phyloP scores from a whole-genome alignment of 2,113 vertebrate genomes.

The Aepyceros melampus region DNA sequence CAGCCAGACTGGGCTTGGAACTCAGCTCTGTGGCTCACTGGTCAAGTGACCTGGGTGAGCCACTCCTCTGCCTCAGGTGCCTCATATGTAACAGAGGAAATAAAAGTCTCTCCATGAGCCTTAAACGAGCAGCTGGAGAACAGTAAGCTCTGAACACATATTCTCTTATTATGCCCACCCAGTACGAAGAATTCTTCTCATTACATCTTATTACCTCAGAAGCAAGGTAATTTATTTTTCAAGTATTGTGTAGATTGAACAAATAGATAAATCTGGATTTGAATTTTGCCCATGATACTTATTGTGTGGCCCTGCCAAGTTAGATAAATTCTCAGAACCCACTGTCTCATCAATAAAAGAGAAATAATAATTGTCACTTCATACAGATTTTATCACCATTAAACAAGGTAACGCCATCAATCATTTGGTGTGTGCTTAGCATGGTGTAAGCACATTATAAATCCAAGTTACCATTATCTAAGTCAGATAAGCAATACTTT shows the following conservation, averaged over 20 bases:
- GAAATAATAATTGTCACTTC: neutral
- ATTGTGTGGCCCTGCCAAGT: neutral
- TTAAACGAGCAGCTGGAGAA: too few species aligned
- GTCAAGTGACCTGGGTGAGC: neutral
- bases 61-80: neutral
- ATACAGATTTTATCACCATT: neutral
- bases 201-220: neutral
- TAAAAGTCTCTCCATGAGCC: too few species aligned
- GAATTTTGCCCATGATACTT: neutral
- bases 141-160: too few species aligned
- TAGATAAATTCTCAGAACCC: neutral
- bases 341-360: neutral
- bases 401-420: neutral
- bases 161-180: accelerated
- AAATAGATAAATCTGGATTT: neutral
- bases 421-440: neutral
- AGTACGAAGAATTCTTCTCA: neutral
- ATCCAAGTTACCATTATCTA: too few species aligned
- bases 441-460: accelerated
- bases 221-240: neutral
- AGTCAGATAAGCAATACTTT: neutral
- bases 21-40: accelerated
- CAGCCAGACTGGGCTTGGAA: accelerated
- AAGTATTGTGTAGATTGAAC: neutral
- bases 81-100: neutral